These are phyloP conservation scores for Chiloscyllium plagiosum DNA, from an alignment of 2,113 vertebrate species.

Conservation along the genomic window DNA sequence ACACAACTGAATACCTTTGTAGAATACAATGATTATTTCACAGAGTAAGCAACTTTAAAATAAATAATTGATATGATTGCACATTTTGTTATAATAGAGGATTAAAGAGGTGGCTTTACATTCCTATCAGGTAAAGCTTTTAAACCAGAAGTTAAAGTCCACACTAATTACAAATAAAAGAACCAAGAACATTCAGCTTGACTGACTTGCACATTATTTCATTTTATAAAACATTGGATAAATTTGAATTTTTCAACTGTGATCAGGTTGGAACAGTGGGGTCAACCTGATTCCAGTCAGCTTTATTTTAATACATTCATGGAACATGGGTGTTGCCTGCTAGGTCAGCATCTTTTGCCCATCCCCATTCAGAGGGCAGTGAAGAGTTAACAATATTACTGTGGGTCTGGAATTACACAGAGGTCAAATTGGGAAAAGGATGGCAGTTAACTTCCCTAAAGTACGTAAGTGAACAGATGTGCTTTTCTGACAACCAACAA, in stretches of 20 bases:
- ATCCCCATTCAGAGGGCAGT: too few relatives aligned
- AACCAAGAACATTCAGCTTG: not conserved
- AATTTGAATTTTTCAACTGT: not conserved
- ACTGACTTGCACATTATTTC: not conserved
- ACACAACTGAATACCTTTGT: not conserved
- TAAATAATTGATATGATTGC: not conserved
- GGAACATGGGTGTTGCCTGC: too few relatives aligned
- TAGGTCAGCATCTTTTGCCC: too few relatives aligned
- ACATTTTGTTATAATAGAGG: not conserved
- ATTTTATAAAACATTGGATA: not conserved
- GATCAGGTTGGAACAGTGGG: not conserved
- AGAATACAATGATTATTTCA: not conserved
- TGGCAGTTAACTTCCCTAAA: too few relatives aligned
- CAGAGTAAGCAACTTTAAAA: not conserved
- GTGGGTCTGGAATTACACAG: too few relatives aligned
- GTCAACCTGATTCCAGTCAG: not conserved
- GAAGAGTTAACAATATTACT: too few relatives aligned
- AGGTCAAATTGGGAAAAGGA: too few relatives aligned
- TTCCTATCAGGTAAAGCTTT: not conserved
- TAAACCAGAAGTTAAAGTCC: not conserved
- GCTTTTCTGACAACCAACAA: too few relatives aligned
- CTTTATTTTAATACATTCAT: not conserved
- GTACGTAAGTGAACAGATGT: too few relatives aligned
- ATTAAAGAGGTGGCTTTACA: not conserved
- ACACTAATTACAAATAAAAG: not conserved